Conservation (phyloP, 2,888 invertebrate species). For the Oxyscelio sp. region DNA sequence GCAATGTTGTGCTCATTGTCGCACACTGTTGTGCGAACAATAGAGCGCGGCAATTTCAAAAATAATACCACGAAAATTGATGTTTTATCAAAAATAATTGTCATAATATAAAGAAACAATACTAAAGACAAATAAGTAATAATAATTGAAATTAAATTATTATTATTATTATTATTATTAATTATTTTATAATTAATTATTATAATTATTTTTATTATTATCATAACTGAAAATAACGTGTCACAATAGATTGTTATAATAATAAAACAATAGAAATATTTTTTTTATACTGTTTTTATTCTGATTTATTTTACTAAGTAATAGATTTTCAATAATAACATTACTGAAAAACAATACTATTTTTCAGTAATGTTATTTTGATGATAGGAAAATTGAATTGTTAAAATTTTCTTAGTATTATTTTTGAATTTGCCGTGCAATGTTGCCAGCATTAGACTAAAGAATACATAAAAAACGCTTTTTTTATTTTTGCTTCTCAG, state of each 20-base stretch:
- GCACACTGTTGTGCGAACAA: slow-evolving; percentile 27
- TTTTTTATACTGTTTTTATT: slow-evolving; percentile 27
- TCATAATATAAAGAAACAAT: slow-evolving; percentile 27
- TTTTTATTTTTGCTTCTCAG: slow-evolving; percentile 26
- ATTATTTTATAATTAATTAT: slow-evolving; percentile 27
- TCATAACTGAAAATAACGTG: slow-evolving; percentile 27
- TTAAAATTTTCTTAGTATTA: slow-evolving; percentile 27
- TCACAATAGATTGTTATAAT: slow-evolving; percentile 25
- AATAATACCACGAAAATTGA: slow-evolving; percentile 23
- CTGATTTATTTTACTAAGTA: slow-evolving; percentile 27
- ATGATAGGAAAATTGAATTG: slow-evolving; percentile 27
- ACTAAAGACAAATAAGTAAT: slow-evolving; percentile 27
- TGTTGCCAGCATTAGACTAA: slow-evolving; percentile 27
- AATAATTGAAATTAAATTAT: slow-evolving; percentile 27
- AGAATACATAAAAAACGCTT: slow-evolving; percentile 27
- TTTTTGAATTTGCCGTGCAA: slow-evolving; percentile 27
- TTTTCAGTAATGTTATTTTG: slow-evolving; percentile 27
- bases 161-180: slow-evolving; percentile 27
- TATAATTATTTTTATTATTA: slow-evolving; percentile 27
- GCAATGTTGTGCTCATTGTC: slow-evolving; percentile 27
- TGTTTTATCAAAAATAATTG: slow-evolving; percentile 27
- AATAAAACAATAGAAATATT: slow-evolving; percentile 24
- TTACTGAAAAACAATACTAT: slow-evolving; percentile 27
- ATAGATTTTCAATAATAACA: slow-evolving; percentile 27
- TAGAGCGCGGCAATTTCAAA: slow-evolving; percentile 27